phyloP scores from a whole-genome alignment of 2,888 invertebrate genomes.

The Boloria selene region DNA sequence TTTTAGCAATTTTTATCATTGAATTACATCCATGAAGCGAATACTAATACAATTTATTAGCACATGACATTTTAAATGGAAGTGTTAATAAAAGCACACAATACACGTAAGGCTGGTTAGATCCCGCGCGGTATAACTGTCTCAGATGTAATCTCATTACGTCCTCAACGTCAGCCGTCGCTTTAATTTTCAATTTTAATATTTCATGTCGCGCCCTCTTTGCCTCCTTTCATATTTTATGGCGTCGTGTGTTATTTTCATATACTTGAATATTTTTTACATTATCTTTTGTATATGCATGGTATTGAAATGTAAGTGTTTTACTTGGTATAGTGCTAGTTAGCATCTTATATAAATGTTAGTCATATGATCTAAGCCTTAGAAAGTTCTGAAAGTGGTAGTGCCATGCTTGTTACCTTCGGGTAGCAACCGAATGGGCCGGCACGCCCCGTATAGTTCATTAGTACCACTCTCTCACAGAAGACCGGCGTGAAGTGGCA shows the following conservation, averaged over 20 bases:
- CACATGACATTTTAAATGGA: too few relatives aligned
- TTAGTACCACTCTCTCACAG: too few relatives aligned
- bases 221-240: constrained; percentile 27
- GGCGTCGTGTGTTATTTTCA: constrained; percentile 22
- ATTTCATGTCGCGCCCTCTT: constrained; percentile 30
- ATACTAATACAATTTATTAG: too few relatives aligned
- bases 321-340: background rate
- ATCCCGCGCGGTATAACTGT: constrained; percentile 19
- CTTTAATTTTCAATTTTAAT: constrained; percentile 39
- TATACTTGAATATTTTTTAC: constrained; percentile 18
- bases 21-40: too few relatives aligned
- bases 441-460: too few relatives aligned
- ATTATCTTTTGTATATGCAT: background rate
- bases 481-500: too few relatives aligned
- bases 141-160: constrained; percentile 32
- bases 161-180: constrained; percentile 25
- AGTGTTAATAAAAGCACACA: constrained; percentile 8
- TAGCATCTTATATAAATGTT: too few relatives aligned
- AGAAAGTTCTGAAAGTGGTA: too few relatives aligned
- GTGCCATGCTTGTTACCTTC: too few relatives aligned
- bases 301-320: background rate
- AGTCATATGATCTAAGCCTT: too few relatives aligned
- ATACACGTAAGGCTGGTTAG: background rate
- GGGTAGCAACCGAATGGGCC: too few relatives aligned
- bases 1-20: too few relatives aligned